These are phyloP conservation scores for Chaetophractus vellerosus DNA, from an alignment of 2,797 vertebrate species.

Conservation along the genomic window DNA sequence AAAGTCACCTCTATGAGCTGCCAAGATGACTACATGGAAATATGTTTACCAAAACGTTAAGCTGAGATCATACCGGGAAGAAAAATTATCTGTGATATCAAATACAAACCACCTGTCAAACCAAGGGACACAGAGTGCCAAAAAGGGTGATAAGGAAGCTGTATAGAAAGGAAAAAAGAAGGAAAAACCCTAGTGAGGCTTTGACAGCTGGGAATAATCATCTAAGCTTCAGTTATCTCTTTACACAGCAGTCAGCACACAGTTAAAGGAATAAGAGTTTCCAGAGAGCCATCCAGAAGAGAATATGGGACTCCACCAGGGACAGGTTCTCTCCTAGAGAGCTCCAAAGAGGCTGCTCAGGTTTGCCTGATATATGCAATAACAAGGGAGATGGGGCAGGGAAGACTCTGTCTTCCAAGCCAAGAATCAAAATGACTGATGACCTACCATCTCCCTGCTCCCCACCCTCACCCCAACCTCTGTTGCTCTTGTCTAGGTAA, in stretches of 20 bases:
- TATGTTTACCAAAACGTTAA: conserved; percentile 43
- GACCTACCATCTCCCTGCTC: background rate
- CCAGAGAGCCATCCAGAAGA: background rate
- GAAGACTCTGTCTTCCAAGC: background rate
- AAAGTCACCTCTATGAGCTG: conserved; percentile 35
- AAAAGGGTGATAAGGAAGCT: background rate
- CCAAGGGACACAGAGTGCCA: background rate
- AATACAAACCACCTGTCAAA: conserved; percentile 1
- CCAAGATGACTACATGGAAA: background rate
- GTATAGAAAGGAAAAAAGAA: background rate
- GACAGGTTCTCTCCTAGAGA: background rate
- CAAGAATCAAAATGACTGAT: background rate
- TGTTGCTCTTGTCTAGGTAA: background rate
- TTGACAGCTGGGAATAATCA: background rate
- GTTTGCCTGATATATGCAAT: background rate
- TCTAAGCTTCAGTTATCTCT: background rate
- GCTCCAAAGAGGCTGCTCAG: background rate
- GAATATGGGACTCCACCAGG: background rate
- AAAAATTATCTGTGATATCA: conserved; percentile 23
- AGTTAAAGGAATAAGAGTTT: background rate
- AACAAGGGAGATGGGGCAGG: background rate
- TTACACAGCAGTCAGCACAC: background rate
- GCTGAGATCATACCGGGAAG: background rate
- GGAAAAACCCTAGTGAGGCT: background rate
- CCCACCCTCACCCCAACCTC: background rate